Evolutionary conservation across 2,888 invertebrate genomes (phyloP).

Genomic region (Ophonus ardosiacus): DNA sequence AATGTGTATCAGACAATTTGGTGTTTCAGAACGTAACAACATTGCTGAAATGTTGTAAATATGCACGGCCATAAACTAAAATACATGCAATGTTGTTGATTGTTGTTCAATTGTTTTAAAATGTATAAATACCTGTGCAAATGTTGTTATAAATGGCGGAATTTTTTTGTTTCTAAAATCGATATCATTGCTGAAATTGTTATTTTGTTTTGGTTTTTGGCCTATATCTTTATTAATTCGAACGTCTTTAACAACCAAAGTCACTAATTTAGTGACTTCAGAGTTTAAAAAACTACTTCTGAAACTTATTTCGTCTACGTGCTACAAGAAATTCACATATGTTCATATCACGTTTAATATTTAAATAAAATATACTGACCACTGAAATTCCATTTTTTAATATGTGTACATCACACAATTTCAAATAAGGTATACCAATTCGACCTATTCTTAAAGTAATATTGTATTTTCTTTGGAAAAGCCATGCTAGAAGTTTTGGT

Average conservation of each 20-base stretch:
- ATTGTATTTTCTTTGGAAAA: slow-evolving; percentile 87
- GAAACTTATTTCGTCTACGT: slow-evolving; percentile 90
- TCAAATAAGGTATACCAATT: slow-evolving; percentile 88
- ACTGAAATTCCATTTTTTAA: slow-evolving; percentile 88
- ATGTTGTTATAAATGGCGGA: slow-evolving; percentile 87
- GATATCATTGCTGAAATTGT: slow-evolving; percentile 68
- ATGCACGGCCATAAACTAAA: slow-evolving; percentile 91
- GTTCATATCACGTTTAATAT: no score
- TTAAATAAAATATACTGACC: slow-evolving; percentile 75
- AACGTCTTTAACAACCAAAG: slow-evolving; percentile 89
- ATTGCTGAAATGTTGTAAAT: slow-evolving; percentile 85
- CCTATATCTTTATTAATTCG: slow-evolving; percentile 87
- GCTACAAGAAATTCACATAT: slow-evolving; percentile 77
- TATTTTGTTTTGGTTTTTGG: slow-evolving; percentile 60
- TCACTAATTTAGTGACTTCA: slow-evolving; percentile 90
- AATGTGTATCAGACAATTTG: slow-evolving; percentile 84
- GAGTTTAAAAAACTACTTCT: slow-evolving; percentile 93
- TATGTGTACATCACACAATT: slow-evolving; percentile 88
- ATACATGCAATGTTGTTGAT: not conserved
- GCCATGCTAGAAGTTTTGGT: slow-evolving; percentile 87
- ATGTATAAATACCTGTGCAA: slow-evolving; percentile 83
- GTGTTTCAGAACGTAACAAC: slow-evolving; percentile 81
- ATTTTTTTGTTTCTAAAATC: slow-evolving; percentile 87
- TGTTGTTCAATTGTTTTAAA: not conserved
- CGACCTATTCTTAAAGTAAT: slow-evolving; percentile 88